These are phyloP conservation scores for Perizoma affinitatum DNA, from an alignment of 2,888 invertebrate species.

Conservation along the genomic window DNA sequence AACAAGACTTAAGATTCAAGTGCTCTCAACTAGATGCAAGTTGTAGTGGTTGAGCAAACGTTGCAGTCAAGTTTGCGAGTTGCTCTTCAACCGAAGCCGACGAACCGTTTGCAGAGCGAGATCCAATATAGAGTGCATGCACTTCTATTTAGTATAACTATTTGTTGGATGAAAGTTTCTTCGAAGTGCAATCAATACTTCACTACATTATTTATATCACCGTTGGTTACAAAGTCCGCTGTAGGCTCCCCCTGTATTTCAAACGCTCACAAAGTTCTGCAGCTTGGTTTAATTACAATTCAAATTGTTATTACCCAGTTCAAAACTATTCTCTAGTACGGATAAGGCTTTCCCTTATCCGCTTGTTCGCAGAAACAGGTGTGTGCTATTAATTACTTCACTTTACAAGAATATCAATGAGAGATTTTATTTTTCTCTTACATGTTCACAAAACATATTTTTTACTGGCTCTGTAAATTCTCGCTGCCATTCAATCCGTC, in stretches of 20 bases:
- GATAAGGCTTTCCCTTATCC: not conserved
- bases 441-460: too few species aligned
- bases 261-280: too few species aligned
- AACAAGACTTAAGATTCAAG: conserved; percentile 23
- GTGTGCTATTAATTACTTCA: conserved; percentile 10
- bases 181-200: too few species aligned
- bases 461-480: too few species aligned
- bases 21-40: conserved; percentile 37
- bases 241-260: too few species aligned
- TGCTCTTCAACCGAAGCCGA: conserved; percentile 25
- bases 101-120: conserved; percentile 23
- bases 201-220: too few species aligned
- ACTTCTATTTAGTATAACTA: not conserved
- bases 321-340: conserved; percentile 10
- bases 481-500: too few species aligned
- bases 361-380: conserved; percentile 11
- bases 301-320: conserved; percentile 8
- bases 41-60: conserved; percentile 66
- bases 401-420: conserved; percentile 13
- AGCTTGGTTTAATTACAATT: not conserved
- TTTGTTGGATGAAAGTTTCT: too few species aligned
- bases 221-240: too few species aligned
- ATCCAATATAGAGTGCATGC: conserved; percentile 9
- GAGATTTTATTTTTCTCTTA: too few species aligned
- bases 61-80: conserved; percentile 35